phyloP scores from a whole-genome alignment of 2,888 invertebrate genomes.

The Drymonia ruficornis region DNA sequence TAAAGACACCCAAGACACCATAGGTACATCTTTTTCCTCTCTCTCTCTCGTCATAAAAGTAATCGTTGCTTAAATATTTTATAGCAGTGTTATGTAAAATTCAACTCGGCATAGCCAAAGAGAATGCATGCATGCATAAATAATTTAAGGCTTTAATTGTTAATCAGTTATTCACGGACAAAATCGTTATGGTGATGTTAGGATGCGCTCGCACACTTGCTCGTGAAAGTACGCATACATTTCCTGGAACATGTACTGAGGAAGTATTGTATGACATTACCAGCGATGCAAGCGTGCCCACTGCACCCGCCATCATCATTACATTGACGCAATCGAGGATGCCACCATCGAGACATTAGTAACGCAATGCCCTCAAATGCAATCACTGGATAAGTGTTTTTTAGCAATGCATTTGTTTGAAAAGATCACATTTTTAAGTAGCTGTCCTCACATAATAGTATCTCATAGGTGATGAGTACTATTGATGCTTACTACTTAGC shows the following conservation, averaged over 20 bases:
- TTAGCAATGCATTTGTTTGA: too few relatives aligned
- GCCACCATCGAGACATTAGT: conserved; percentile 41
- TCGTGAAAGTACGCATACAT: conserved; percentile 60
- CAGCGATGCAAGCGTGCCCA: conserved; percentile 50
- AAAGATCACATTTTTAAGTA: too few relatives aligned
- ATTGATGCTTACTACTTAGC: too few relatives aligned
- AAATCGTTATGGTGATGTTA: conserved; percentile 23
- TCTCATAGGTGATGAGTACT: too few relatives aligned
- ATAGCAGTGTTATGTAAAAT: neutral
- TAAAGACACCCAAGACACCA: too few relatives aligned
- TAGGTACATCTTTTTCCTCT: too few relatives aligned
- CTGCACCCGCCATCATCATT: conserved; percentile 55
- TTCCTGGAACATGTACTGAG: conserved; percentile 61
- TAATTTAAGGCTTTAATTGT: conserved; percentile 21
- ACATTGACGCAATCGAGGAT: conserved; percentile 54
- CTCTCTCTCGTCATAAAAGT: neutral
- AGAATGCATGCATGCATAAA: conserved; percentile 12
- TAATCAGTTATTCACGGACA: conserved; percentile 19
- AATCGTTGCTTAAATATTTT: neutral
- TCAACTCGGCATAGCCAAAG: conserved; percentile 3
- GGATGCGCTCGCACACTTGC: conserved; percentile 36
- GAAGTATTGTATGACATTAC: conserved; percentile 54
- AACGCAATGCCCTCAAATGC: conserved; percentile 30
- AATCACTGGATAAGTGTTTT: conserved; percentile 11
- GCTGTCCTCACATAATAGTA: too few relatives aligned